Evolutionary conservation across 2,113 vertebrate genomes (phyloP), one percentile per base, ranked within the genome.

Genomic region (Collichthys lucidus): DNA sequence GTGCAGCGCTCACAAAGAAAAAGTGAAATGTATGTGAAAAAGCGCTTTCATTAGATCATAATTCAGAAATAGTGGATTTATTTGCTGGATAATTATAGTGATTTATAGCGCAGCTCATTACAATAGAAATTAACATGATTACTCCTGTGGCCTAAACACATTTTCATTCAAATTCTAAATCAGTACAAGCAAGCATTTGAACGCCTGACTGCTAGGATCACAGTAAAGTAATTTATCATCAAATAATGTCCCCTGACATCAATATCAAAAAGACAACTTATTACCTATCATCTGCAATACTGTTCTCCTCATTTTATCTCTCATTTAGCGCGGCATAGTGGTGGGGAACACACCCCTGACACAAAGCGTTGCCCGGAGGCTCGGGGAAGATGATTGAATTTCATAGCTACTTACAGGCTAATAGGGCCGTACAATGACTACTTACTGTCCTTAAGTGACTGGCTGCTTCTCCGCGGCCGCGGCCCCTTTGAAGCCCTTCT

Each of bases 361-460:
- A 90, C 83, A 84, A 86, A 95, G 91, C 90, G 84, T 93, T 93
- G 92, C 92, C 94, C 94, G 72, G 74, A 93, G 94, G 94, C 92
- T 90, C 14, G 11, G 40, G 90, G 92, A 89, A 89, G 89, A 91
- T 92, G 91, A 95, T 93, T 96, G 92, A 95, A 93, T 95, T 96
- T 96, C 92, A 94, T 91, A 93, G 91, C 94, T 95, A 92, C 94
- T 92, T 94, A 92, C 88, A 66, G 89, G 87, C 92, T 95, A 95
- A 94, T 77, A 88, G 93, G 89, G 77, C 91, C 88, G 91, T 91
- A 92, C 60, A 88, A 92, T 89, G 90, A 89, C 87, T 89, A 69
- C 91, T 94, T 88, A 90, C 86, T 92, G 89, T 91, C 92, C 92
- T 92, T 86, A 92, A 93, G 89, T 93, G 91, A 93, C 88, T 89